These are phyloP conservation scores for Montipora foliosa DNA, from an alignment of 64 coral and sea anemone species.

Conservation along the genomic window DNA sequence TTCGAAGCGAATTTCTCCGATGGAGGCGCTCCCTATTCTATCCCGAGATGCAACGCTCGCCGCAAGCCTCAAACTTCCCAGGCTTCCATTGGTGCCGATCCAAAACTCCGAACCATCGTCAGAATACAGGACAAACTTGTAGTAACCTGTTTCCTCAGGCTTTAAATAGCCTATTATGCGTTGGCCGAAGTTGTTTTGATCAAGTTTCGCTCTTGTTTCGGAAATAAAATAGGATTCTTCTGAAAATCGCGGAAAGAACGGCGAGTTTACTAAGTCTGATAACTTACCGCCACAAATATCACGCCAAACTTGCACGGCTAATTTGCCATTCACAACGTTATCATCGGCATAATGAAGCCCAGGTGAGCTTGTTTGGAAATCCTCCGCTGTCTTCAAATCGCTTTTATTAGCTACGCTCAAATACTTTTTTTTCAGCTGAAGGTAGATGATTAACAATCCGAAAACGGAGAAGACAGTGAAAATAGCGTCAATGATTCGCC, in stretches of 20 bases:
- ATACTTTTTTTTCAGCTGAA: not conserved
- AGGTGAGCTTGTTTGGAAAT: not conserved
- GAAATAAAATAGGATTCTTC: constrained; percentile 35
- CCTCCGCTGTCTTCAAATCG: not conserved
- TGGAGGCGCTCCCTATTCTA: not conserved
- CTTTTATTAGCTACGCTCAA: not conserved
- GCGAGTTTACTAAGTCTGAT: constrained; percentile 16
- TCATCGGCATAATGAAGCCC: not conserved
- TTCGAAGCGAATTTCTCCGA: constrained; percentile 18
- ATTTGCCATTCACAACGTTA: not conserved
- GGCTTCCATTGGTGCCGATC: constrained; percentile 13
- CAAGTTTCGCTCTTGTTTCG: not conserved
- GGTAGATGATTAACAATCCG: constrained; percentile 29
- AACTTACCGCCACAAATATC: constrained; percentile 47
- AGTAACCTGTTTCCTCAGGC: constrained; percentile 46
- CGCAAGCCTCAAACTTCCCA: not conserved
- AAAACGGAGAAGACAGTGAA: not conserved
- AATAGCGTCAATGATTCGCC: not conserved
- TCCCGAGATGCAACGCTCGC: constrained; percentile 26
- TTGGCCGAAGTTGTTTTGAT: constrained; percentile 30
- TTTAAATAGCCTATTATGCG: constrained; percentile 42
- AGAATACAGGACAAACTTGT: constrained; percentile 62
- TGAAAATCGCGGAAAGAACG: constrained; percentile 47
- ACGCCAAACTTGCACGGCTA: constrained; percentile 41
- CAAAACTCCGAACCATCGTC: constrained; percentile 62